Base-by-base conservation (phyloP, 2,113 vertebrate species). In the Synchiropus splendidus region DNA sequence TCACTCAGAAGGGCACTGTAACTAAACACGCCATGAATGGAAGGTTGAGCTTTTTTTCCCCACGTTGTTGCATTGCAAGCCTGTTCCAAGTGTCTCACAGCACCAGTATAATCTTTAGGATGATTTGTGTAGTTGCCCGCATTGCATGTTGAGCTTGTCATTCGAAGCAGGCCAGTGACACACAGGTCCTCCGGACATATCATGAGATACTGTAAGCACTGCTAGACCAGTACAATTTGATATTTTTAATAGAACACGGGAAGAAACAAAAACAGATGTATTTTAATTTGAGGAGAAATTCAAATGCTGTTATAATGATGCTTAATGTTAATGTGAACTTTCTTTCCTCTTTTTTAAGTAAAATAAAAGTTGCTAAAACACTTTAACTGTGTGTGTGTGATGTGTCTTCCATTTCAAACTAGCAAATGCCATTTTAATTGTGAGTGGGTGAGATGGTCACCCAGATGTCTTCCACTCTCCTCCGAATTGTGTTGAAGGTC, bases 201-300 rank as follows among this genome's bases (percentile, higher is more conserved):
- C 66, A 64, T 74, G 45, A 75, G 63, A 72, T 74, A 63, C 72
- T 68, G 61, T 73, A 81, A 80, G 70, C 82, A 85, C 79, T 80
- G 79, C 81, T 83, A 71, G 69, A 85, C 76, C 63, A 79, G 68
- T 77, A 80, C 61, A 72, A 80, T 80, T 83, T 86, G 78, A 80
- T 85, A 84, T 86, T 86, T 83, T 87, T 85, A 84, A 84, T 83
- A 83, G 83, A 84, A 81, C 4, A 27, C 8, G 21, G 68, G 80
- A 75, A 68, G 64, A 77, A 82, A 79, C 61, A 32, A 75, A 85
- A 80, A 75, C 47, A 64, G 72, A 74, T 76, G 75, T 83, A 81
- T 82, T 84, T 84, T 83, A 80, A 72, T 83, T 84, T 71, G 66
- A 75, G 73, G 74, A 77, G 60, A 75, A 72, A 79, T 83, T 82